Conservation (phyloP, 2,797 vertebrate species). For the Centropyge bicolor region DNA sequence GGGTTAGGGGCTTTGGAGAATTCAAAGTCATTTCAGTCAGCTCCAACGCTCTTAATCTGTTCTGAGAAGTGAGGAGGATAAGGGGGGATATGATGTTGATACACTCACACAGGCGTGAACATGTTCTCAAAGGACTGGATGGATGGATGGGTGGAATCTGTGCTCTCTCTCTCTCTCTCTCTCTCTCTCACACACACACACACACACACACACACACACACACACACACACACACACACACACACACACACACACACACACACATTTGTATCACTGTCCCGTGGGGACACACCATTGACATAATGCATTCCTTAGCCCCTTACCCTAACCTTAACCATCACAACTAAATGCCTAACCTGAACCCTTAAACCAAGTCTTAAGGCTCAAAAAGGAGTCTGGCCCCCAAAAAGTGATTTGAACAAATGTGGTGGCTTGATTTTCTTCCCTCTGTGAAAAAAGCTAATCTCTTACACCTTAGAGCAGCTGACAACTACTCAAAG, state of each 20-base stretch:
- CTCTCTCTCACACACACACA: constrained; percentile 11
- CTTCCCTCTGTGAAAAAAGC: background rate
- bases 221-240: constrained; percentile 8
- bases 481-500: background rate
- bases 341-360: too few relatives aligned
- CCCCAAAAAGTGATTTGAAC: background rate
- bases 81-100: constrained; percentile 66
- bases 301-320: too few relatives aligned
- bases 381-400: too few relatives aligned
- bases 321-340: too few relatives aligned
- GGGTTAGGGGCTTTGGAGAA: constrained; percentile 70
- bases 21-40: constrained; percentile 69
- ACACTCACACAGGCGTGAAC: constrained; percentile 70
- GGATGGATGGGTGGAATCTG: constrained; percentile 68
- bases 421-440: background rate
- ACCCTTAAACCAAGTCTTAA: too few relatives aligned
- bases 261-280: too few relatives aligned
- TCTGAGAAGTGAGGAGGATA: constrained; percentile 56
- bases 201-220: constrained; percentile 4
- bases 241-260: constrained; percentile 6
- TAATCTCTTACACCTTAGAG: background rate
- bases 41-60: constrained; percentile 64
- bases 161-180: constrained; percentile 8
- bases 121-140: constrained; percentile 68
- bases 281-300: too few relatives aligned